A percentile compares a stretch with the other conserved stretches of the same genome.
phyloP scores from a whole-genome alignment of 1,140 invertebrate species.

The Zaprionus davidi region DNA sequence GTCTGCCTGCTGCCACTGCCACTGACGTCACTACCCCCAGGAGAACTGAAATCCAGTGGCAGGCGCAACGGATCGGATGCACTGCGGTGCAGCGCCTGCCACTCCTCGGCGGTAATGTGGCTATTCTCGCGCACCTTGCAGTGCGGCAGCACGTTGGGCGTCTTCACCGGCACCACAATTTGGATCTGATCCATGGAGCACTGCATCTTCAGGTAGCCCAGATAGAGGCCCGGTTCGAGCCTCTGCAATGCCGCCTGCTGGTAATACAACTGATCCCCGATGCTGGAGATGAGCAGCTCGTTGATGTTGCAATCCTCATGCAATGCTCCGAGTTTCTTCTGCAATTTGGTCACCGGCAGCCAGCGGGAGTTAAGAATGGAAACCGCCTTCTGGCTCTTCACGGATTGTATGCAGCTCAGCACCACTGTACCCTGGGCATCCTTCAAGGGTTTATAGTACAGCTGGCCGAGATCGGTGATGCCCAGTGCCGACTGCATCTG shows the following conservation, averaged over 20 bases:
- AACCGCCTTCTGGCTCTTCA: slow-evolving; percentile 92
- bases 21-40: slow-evolving; percentile 68
- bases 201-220: slow-evolving; percentile 97
- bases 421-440: slow-evolving; percentile 96
- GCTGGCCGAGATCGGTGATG: slow-evolving; percentile 95
- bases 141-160: slow-evolving; percentile 96
- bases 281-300: slow-evolving; percentile 92
- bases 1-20: slow-evolving; percentile 59
- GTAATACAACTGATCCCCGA: slow-evolving; percentile 96
- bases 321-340: slow-evolving; percentile 85
- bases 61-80: slow-evolving; percentile 83
- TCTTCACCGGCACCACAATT: slow-evolving; percentile 95
- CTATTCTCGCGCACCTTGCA: slow-evolving; percentile 96
- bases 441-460: slow-evolving; percentile 95
- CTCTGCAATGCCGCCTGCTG: slow-evolving; percentile 92
- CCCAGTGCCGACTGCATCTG: slow-evolving; percentile 95
- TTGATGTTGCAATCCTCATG: slow-evolving; percentile 91
- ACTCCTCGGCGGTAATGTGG: slow-evolving; percentile 97
- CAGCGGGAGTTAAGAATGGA: slow-evolving; percentile 95
- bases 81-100: slow-evolving; percentile 90
- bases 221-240: slow-evolving; percentile 93
- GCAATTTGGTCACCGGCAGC: slow-evolving; percentile 92
- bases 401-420: slow-evolving; percentile 92
- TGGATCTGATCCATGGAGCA: slow-evolving; percentile 97
- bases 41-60: slow-evolving; percentile 84